Conservation (phyloP, 1,140 invertebrate species). For the Danaus melanippus region DNA sequence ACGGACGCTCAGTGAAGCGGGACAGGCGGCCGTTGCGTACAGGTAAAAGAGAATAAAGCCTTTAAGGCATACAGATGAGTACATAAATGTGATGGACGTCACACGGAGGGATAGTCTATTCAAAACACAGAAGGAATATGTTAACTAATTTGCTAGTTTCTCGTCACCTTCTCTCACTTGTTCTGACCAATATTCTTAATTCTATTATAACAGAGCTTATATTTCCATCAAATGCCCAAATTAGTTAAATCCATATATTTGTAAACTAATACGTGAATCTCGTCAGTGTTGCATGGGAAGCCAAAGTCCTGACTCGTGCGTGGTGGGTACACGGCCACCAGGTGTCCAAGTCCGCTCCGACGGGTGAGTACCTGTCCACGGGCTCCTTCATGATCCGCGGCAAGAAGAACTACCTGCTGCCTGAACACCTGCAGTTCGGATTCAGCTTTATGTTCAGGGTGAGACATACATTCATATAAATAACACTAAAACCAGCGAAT, state of each 20-base stretch:
- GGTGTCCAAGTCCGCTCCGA: slow-evolving; percentile 98
- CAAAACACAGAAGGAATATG: too few relatives aligned
- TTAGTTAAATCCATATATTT: too few relatives aligned
- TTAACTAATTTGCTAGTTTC: too few relatives aligned
- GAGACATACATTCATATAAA: background rate
- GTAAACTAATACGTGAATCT: background rate
- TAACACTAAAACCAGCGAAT: too few relatives aligned
- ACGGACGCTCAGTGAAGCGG: slow-evolving; percentile 96
- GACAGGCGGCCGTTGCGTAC: slow-evolving; percentile 96
- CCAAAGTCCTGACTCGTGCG: slow-evolving; percentile 93
- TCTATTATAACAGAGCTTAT: background rate
- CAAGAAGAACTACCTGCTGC: slow-evolving; percentile 97
- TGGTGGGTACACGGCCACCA: slow-evolving; percentile 98
- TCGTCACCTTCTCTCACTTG: too few relatives aligned
- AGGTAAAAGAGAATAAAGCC: slow-evolving; percentile 70
- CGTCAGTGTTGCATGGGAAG: slow-evolving; percentile 93
- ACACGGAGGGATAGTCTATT: too few relatives aligned
- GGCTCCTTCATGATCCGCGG: slow-evolving; percentile 99
- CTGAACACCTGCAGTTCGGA: slow-evolving; percentile 93
- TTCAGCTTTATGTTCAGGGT: slow-evolving; percentile 87
- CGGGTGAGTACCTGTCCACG: slow-evolving; percentile 95
- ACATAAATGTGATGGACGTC: background rate
- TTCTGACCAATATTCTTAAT: background rate
- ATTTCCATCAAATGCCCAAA: background rate
- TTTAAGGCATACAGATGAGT: too few relatives aligned